Evolutionary conservation across 2,888 invertebrate genomes (phyloP).

Genomic region (Metopia argyrocephala): DNA sequence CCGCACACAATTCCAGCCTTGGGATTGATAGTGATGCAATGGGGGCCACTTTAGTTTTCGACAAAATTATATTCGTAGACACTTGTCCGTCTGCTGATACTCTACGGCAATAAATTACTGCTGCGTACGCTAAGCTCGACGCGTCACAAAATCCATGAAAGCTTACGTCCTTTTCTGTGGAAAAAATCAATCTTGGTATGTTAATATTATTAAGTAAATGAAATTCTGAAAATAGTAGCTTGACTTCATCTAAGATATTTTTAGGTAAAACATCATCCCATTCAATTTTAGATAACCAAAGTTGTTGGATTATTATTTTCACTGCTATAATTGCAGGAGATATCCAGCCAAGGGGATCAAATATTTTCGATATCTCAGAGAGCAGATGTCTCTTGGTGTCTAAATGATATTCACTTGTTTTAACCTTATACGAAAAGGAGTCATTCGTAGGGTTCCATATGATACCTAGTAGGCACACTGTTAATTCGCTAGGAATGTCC

Average conservation of each 20-base stretch:
- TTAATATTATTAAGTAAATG: slow-evolving; percentile 37
- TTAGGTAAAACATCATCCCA: slow-evolving; percentile 16
- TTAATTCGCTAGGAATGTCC: slow-evolving; percentile 1
- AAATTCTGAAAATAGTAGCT: slow-evolving; percentile 33
- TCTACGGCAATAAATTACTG: slow-evolving; percentile 29
- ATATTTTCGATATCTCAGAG: slow-evolving; percentile 41
- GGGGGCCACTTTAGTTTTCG: slow-evolving; percentile 30
- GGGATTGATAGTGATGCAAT: slow-evolving; percentile 15
- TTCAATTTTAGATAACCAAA: slow-evolving; percentile 6
- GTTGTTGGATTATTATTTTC: slow-evolving; percentile 26
- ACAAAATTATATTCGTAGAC: slow-evolving; percentile 8
- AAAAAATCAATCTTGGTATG: slow-evolving; percentile 28
- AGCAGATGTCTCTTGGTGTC: slow-evolving; percentile 17
- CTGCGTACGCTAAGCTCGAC: slow-evolving; percentile 22
- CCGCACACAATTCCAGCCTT: slow-evolving; percentile 28
- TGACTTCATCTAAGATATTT: not conserved
- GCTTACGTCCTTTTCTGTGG: not conserved
- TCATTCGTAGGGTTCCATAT: slow-evolving; percentile 14
- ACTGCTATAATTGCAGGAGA: slow-evolving; percentile 20
- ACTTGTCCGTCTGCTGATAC: slow-evolving; percentile 21
- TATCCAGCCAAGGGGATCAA: slow-evolving; percentile 35
- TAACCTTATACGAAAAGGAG: slow-evolving; percentile 26
- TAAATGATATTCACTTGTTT: not conserved
- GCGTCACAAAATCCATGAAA: slow-evolving; percentile 32
- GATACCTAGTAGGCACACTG: slow-evolving; percentile 24